Evolutionary conservation across 2,113 vertebrate species (phyloP).

Genomic region (Sitta europaea): DNA sequence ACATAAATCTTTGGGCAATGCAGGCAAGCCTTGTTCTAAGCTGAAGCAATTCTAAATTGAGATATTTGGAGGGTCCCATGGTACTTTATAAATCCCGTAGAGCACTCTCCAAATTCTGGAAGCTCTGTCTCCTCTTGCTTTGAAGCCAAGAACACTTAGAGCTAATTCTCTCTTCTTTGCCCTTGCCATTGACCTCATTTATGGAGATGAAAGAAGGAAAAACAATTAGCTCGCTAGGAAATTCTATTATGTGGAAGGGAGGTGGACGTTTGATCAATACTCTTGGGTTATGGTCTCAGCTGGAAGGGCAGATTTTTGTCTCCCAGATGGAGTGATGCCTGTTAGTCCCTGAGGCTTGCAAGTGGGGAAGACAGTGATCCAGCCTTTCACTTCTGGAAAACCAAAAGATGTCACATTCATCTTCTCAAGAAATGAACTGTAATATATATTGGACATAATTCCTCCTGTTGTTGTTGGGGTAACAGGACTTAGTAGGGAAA

Average conservation of each 20-base stretch:
- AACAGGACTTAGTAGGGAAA: neutral
- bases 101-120: neutral
- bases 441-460: neutral
- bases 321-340: constrained; percentile 31
- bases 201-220: constrained; percentile 56
- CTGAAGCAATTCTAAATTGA: neutral
- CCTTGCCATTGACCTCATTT: constrained; percentile 64
- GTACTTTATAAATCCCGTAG: neutral
- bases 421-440: neutral
- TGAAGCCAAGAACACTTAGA: constrained; percentile 57
- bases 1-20: neutral
- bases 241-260: constrained; percentile 54
- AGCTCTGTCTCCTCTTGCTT: neutral
- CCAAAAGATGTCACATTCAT: neutral
- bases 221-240: constrained; percentile 59
- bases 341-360: constrained; percentile 7
- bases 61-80: neutral
- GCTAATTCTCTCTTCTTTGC: constrained; percentile 35
- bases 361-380: neutral
- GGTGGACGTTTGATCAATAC: constrained; percentile 56
- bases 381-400: constrained; percentile 3
- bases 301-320: constrained; percentile 48
- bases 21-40: neutral
- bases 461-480: neutral
- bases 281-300: constrained; percentile 7